These are phyloP conservation scores for Acinonyx jubatus DNA, from an alignment of 2,113 vertebrate species.

Conservation along the genomic window DNA sequence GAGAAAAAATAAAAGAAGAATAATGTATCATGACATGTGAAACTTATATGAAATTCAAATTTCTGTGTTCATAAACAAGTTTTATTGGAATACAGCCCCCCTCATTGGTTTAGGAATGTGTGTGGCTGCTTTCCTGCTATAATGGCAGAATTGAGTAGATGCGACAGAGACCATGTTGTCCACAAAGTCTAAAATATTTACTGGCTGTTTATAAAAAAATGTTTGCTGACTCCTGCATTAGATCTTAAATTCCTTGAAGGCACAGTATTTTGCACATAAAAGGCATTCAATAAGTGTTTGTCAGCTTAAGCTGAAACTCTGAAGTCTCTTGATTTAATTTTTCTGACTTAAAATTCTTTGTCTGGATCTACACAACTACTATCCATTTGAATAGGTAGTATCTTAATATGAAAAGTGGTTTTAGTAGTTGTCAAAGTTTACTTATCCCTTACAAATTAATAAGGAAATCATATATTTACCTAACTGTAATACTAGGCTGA, in stretches of 20 bases:
- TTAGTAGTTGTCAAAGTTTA: slow-evolving; percentile 7
- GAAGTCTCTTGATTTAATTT: neutral
- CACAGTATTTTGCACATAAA: neutral
- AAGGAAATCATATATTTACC: neutral
- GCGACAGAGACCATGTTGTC: neutral
- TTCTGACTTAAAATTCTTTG: slow-evolving; percentile 27
- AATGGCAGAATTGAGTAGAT: neutral
- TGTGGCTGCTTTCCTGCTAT: neutral
- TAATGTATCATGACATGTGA: neutral
- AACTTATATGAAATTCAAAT: neutral
- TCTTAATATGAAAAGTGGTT: neutral
- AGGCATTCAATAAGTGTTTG: neutral
- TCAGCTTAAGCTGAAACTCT: neutral
- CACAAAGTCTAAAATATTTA: neutral
- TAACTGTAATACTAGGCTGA: neutral
- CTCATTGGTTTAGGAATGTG: neutral
- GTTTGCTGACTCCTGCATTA: neutral
- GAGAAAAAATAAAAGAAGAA: neutral
- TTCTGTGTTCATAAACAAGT: neutral
- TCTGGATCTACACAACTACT: neutral
- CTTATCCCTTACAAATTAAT: neutral
- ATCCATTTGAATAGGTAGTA: neutral
- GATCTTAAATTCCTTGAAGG: neutral
- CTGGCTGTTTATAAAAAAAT: neutral
- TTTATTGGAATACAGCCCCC: neutral